These are phyloP conservation scores for Tetrax tetrax DNA, from an alignment of 2,113 vertebrate species.

Conservation along the genomic window DNA sequence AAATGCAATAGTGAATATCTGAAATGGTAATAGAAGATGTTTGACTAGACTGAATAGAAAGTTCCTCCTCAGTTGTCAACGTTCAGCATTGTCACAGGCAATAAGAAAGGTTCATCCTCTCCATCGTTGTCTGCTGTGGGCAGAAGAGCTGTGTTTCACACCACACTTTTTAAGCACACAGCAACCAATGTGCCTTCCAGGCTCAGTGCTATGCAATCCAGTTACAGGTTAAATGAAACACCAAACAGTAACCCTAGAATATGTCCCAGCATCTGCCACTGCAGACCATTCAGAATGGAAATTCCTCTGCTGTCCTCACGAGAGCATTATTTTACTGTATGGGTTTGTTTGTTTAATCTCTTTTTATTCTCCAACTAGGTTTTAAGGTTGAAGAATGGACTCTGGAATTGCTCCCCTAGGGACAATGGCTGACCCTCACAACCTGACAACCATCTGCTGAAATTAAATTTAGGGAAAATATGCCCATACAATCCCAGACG, in stretches of 20 bases:
- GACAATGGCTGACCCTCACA: not conserved
- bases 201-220: accelerated
- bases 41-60: not conserved
- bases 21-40: not conserved
- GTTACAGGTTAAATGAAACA: not conserved
- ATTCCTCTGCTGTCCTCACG: not conserved
- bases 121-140: accelerated
- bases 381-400: not conserved
- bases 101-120: not conserved
- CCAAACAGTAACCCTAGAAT: not conserved
- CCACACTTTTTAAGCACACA: not conserved
- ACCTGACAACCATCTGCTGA: slow-evolving; percentile 27
- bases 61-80: not conserved
- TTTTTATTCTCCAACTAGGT: not conserved
- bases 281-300: not conserved
- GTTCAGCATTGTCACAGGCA: not conserved
- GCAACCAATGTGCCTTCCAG: not conserved
- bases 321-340: not conserved
- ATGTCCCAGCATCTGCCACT: not conserved
- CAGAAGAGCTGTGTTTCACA: not conserved
- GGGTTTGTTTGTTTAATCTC: not conserved
- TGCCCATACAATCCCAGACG: not conserved
- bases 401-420: not conserved
- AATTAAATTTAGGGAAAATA: slow-evolving; percentile 5
- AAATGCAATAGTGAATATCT: not conserved